These are phyloP conservation scores for Mungos mungo DNA, from an alignment of 2,113 vertebrate genomes.

Conservation along the genomic window DNA sequence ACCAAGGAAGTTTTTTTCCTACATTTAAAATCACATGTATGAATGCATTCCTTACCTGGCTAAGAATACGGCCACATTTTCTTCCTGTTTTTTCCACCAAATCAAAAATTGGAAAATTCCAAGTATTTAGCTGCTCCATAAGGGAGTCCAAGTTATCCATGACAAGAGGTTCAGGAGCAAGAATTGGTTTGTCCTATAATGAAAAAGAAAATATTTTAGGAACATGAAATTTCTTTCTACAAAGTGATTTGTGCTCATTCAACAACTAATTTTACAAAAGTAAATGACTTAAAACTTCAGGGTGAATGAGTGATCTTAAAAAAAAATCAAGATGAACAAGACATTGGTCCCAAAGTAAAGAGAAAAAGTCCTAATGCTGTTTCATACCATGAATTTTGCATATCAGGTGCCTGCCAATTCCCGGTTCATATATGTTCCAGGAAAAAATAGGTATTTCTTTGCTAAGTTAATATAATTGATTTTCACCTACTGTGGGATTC, in stretches of 20 bases:
- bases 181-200: conserved; percentile 90
- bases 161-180: conserved; percentile 95
- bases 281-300: conserved; percentile 16
- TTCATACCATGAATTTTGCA: background rate
- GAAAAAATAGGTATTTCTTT: background rate
- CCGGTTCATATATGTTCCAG: background rate
- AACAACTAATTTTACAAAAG: background rate
- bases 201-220: conserved; percentile 61
- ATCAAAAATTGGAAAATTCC: conserved; percentile 99
- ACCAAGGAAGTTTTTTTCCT: background rate
- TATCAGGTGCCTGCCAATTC: background rate
- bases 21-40: background rate
- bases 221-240: background rate
- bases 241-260: background rate
- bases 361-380: background rate
- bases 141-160: conserved; percentile 94
- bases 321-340: background rate
- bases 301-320: background rate
- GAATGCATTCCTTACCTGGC: conserved; percentile 90
- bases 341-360: background rate
- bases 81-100: conserved; percentile 95
- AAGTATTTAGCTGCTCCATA: conserved; percentile 95
- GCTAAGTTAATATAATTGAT: background rate
- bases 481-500: background rate
- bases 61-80: conserved; percentile 95